These are phyloP conservation scores for Lontra canadensis DNA, from an alignment of 2,113 vertebrate species.

Conservation along the genomic window DNA sequence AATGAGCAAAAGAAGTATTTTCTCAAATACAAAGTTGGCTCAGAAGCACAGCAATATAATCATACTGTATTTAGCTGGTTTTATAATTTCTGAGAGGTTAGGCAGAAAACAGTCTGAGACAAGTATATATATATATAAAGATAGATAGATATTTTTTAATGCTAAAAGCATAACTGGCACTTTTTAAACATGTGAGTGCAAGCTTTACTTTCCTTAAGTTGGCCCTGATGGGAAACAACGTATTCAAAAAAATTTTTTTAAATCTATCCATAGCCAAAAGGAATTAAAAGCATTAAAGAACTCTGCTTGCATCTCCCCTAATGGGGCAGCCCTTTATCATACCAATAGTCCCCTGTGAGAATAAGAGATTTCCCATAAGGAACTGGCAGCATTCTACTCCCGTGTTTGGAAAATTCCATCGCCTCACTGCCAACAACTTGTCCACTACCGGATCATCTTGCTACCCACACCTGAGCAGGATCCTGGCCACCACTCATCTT, in stretches of 20 bases:
- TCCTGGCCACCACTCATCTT: neutral
- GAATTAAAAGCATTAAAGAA: neutral
- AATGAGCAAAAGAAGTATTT: neutral
- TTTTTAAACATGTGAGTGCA: neutral
- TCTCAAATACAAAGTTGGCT: neutral
- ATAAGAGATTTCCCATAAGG: neutral
- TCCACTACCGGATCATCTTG: rapidly evolving
- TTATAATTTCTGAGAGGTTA: neutral
- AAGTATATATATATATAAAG: neutral
- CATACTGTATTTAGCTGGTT: neutral
- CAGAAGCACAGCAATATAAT: neutral
- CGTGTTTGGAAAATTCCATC: neutral
- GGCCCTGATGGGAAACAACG: neutral
- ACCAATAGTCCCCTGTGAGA: neutral
- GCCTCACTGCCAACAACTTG: neutral
- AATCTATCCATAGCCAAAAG: neutral
- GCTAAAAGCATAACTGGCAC: neutral
- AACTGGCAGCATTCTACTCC: neutral
- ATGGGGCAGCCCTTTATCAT: neutral
- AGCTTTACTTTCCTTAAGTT: conserved; percentile 24
- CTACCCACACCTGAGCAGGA: neutral
- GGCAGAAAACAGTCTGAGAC: neutral
- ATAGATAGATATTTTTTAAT: neutral
- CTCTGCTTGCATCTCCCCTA: neutral
- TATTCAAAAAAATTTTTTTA: neutral